Base-by-base conservation (phyloP, 2,888 invertebrate species). In the Cremastobaeus sp. region DNA sequence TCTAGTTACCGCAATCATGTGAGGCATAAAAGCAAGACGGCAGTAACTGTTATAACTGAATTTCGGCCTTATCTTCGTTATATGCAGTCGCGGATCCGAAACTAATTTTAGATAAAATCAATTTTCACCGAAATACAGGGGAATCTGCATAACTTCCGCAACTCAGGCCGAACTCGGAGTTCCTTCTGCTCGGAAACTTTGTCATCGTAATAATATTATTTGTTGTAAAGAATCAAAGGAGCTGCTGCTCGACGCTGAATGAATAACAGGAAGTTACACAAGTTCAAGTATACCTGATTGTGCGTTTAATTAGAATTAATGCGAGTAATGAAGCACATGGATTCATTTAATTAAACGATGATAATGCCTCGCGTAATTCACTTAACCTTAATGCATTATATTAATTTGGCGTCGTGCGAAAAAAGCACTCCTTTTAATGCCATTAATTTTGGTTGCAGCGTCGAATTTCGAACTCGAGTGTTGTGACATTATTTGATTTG, bases 401-500 rank as follows among this genome's bases (percentile, higher is more conserved):
- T 62, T 41, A 62, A 25, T 41, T 62, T 62, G 11, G 25, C 17
- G 1, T 15, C 14, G 28, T 9, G 21, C 15, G 37, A 37, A 59
- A 62, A 60, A 60, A 18, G 14, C 15, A 1, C 11, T 5, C 17
- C 11, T 28, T 48, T 25, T 6, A 57, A 57, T 48, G 17, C 48
- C 11, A 57, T 57, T 57, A 57, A 59, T 59, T 69, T 45, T 35
- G 35, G 45, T 47, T 21, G 12, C 17, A 25, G 32, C 34, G 48
- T 18, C 57, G 48, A 48, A 69, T 60, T 69, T 54, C 47, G 20
- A 9, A 41, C 35, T 11, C 8, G 54, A 47, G 52, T 50, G 30
- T 57, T 57, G 64, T 37, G 55, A 64, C 64, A 48, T 64, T 71
- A 64, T 71, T 71, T 64, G 70, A 71, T 71, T 71, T 64, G 64